A percentile compares a stretch with the other conserved stretches of the same genome.
phyloP scores from a whole-genome alignment of 1,140 invertebrate genomes.

The Papilio xuthus region DNA sequence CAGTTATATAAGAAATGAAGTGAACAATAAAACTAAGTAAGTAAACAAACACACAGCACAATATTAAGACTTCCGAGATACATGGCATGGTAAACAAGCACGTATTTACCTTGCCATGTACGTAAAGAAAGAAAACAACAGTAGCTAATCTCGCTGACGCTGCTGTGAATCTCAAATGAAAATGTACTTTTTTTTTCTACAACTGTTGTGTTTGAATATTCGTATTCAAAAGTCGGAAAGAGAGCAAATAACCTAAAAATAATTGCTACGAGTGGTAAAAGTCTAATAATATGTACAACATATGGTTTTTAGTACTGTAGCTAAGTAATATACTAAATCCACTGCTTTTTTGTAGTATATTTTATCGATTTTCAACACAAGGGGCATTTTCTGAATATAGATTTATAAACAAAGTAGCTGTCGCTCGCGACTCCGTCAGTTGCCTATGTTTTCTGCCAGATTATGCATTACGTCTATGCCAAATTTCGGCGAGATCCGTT shows the following conservation, averaged over 20 bases:
- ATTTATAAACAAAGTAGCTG: no score
- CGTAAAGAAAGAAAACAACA: slow-evolving; percentile 18
- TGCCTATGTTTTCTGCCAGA: no score
- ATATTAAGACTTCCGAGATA: background rate
- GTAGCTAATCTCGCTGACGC: slow-evolving; percentile 18
- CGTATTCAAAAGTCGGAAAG: background rate
- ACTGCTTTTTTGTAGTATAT: no score
- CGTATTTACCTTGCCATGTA: slow-evolving; percentile 9
- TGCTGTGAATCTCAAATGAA: slow-evolving; percentile 10
- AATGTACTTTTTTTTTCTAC: slow-evolving; percentile 12
- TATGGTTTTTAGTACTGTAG: no score
- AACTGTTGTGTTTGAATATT: background rate
- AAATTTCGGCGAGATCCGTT: no score
- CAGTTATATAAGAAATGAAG: no score
- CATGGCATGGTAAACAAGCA: background rate
- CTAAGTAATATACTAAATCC: no score
- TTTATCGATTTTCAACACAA: no score
- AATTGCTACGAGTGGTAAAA: background rate
- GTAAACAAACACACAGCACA: background rate
- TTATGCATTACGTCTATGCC: no score
- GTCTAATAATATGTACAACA: no score
- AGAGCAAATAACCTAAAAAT: background rate
- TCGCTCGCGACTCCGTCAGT: no score
- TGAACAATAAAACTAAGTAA: slow-evolving; percentile 9
- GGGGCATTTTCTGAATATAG: no score